Conservation (phyloP, 2,113 vertebrate species). For the Toxostoma redivivum region DNA sequence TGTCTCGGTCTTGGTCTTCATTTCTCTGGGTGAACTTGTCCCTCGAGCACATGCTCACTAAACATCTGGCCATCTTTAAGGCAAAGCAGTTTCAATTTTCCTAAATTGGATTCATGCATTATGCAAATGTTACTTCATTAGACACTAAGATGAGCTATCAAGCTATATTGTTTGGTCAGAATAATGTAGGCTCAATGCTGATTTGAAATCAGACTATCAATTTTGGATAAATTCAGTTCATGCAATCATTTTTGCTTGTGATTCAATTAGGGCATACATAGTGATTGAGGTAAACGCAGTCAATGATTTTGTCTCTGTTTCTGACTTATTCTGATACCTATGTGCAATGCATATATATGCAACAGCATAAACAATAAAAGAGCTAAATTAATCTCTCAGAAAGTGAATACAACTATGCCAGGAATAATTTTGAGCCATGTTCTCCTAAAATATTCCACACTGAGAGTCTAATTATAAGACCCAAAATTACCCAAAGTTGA, state of each 20-base stretch:
- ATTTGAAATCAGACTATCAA: slow-evolving; percentile 45
- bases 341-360: not conserved
- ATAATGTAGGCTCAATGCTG: slow-evolving; percentile 8
- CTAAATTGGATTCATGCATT: slow-evolving; percentile 51
- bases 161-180: slow-evolving; percentile 58
- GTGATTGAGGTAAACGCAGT: slow-evolving; percentile 16
- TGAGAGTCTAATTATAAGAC: not conserved
- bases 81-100: slow-evolving; percentile 30
- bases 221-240: slow-evolving; percentile 32
- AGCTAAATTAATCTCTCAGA: slow-evolving; percentile 13
- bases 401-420: not conserved
- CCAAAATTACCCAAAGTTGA: not conserved
- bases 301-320: not conserved
- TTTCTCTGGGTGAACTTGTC: not conserved
- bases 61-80: slow-evolving; percentile 40
- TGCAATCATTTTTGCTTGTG: slow-evolving; percentile 46
- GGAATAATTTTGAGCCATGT: not conserved
- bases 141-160: slow-evolving; percentile 39
- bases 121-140: slow-evolving; percentile 25
- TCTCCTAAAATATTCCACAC: slow-evolving; percentile 13
- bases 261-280: slow-evolving; percentile 14
- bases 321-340: not conserved
- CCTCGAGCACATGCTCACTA: not conserved
- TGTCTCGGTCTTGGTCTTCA: not conserved
- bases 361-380: slow-evolving; percentile 3